These are phyloP conservation scores for Caiman crocodilus DNA, from an alignment of 2,797 vertebrate species.

Conservation along the genomic window DNA sequence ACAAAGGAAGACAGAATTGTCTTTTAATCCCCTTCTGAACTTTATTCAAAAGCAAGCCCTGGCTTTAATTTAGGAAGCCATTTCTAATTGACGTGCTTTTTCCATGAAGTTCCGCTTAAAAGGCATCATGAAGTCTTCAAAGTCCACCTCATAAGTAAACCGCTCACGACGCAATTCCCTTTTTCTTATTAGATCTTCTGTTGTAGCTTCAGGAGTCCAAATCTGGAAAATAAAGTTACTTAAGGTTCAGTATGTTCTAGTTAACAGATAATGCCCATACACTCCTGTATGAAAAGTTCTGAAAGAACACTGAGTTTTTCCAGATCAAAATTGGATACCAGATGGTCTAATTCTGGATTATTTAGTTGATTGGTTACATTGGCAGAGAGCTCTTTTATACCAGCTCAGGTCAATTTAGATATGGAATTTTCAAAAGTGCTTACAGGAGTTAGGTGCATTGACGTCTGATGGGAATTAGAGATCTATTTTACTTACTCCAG, in stretches of 20 bases:
- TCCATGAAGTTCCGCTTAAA: constrained; percentile 83
- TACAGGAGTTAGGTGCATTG: not conserved
- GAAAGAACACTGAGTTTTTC: not conserved
- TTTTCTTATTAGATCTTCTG: constrained; percentile 83
- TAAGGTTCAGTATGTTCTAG: not conserved
- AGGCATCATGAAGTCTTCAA: constrained; percentile 86
- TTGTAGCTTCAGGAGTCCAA: constrained; percentile 87
- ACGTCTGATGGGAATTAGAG: not conserved
- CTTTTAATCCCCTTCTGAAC: not conserved
- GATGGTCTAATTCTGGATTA: not conserved
- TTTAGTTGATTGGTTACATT: not conserved
- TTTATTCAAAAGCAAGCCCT: not conserved
- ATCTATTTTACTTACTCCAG: not conserved
- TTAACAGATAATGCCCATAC: not conserved
- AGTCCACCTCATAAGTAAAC: constrained; percentile 81
- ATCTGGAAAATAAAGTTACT: constrained; percentile 78
- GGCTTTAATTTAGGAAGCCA: constrained; percentile 23
- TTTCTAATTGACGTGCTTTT: constrained; percentile 69
- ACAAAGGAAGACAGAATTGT: not conserved
- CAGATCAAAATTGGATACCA: not conserved
- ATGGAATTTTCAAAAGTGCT: not conserved
- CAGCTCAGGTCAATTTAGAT: not conserved
- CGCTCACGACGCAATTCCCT: constrained; percentile 79
- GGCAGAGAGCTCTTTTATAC: not conserved
- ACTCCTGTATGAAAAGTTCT: not conserved